Conservation (phyloP, 1,140 invertebrate species). For the Harlomillsia oculata region DNA sequence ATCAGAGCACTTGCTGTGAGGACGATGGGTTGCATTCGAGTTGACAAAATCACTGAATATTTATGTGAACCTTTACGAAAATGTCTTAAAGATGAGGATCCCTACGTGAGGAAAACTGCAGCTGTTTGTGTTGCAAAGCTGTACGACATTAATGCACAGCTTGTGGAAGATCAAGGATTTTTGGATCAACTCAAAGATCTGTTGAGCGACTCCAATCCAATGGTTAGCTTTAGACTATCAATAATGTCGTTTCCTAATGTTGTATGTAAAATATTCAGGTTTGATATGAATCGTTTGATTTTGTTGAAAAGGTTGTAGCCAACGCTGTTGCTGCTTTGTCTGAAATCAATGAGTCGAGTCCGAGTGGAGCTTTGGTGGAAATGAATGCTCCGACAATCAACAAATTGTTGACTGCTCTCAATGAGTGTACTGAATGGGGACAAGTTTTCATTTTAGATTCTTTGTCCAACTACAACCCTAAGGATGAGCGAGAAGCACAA, state of each 20-base stretch:
- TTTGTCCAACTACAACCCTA: slow-evolving; percentile 90
- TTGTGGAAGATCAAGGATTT: slow-evolving; percentile 98
- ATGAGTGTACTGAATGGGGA: slow-evolving; percentile 99
- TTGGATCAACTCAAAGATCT: slow-evolving; percentile 94
- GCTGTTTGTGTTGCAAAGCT: slow-evolving; percentile 98
- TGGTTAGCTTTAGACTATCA: slow-evolving; percentile 54
- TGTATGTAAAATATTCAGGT: background rate
- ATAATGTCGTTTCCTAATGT: background rate
- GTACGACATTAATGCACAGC: slow-evolving; percentile 94
- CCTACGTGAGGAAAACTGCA: slow-evolving; percentile 98
- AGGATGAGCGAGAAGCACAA: slow-evolving; percentile 97
- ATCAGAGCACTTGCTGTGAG: slow-evolving; percentile 96
- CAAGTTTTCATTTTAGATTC: slow-evolving; percentile 99
- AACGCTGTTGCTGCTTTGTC: slow-evolving; percentile 98
- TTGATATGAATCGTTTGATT: background rate
- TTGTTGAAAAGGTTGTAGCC: slow-evolving; percentile 70
- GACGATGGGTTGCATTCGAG: slow-evolving; percentile 99
- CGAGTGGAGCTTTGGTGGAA: slow-evolving; percentile 85
- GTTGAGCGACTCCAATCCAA: slow-evolving; percentile 98
- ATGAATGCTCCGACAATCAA: slow-evolving; percentile 97
- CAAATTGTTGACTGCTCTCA: slow-evolving; percentile 93
- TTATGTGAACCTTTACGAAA: slow-evolving; percentile 96
- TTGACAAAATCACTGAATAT: slow-evolving; percentile 99
- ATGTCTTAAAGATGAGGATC: slow-evolving; percentile 98
- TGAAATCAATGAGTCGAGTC: slow-evolving; percentile 95